A percentile compares a stretch with the other conserved stretches of the same genome.
phyloP scores from a whole-genome alignment of 2,113 vertebrate genomes.

The Bothrops jararaca region DNA sequence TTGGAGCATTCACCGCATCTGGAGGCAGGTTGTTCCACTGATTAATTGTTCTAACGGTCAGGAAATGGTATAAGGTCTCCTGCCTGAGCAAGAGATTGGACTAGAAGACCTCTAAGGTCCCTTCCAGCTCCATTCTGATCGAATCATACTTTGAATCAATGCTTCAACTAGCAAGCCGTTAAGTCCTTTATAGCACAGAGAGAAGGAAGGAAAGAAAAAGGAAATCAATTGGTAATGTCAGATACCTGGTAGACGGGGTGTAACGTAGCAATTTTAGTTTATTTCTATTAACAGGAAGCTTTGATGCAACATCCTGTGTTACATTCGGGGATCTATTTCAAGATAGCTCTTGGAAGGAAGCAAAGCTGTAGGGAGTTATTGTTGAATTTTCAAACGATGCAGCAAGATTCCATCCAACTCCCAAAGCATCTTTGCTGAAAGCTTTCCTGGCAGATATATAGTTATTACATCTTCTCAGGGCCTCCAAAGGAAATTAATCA shows the following conservation, averaged over 20 bases:
- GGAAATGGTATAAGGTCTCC: no score
- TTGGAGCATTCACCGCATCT: no score
- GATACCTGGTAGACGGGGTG: slow-evolving; percentile 40
- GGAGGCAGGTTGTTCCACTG: no score
- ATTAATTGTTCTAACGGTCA: no score
- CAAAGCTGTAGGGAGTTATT: slow-evolving; percentile 28
- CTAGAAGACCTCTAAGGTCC: no score
- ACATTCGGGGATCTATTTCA: slow-evolving; percentile 42
- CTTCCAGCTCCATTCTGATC: no score
- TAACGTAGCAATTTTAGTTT: background rate
- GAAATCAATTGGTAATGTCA: slow-evolving; percentile 38
- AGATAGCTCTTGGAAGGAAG: background rate
- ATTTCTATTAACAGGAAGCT: slow-evolving; percentile 43
- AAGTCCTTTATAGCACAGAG: slow-evolving; percentile 42
- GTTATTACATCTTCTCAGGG: background rate
- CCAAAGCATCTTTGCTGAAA: background rate
- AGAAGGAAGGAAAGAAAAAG: slow-evolving; percentile 15
- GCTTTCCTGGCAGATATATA: slow-evolving; percentile 24
- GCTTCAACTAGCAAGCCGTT: slow-evolving; percentile 19
- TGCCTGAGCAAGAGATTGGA: no score
- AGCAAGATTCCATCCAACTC: slow-evolving; percentile 22
- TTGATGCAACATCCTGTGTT: slow-evolving; percentile 42
- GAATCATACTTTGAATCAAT: background rate
- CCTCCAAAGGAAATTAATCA: no score
- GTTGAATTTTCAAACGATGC: background rate